Conservation (phyloP, 2,797 vertebrate genomes). For the Xenentodon cancila region DNA sequence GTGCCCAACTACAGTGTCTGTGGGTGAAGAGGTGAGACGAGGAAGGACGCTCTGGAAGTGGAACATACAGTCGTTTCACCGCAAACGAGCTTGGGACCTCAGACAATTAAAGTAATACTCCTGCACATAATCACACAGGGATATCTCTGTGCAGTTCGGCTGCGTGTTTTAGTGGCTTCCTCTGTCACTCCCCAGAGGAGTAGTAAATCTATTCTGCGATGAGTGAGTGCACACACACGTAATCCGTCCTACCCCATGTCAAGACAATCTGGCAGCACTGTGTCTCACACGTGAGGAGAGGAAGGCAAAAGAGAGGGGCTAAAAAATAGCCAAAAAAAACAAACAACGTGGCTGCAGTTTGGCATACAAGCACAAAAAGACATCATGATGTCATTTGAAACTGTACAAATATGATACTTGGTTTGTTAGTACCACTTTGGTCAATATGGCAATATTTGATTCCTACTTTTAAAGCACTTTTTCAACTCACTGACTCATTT, state of each 20-base stretch:
- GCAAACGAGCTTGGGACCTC: background rate
- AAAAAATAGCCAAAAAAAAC: conserved; percentile 9
- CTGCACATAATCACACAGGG: no score
- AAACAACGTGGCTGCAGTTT: conserved; percentile 43
- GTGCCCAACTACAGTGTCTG: conserved; percentile 1
- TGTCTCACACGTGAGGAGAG: conserved; percentile 59
- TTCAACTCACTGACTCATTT: no score
- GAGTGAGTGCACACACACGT: conserved; percentile 42
- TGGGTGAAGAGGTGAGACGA: conserved; percentile 16
- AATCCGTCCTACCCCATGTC: conserved; percentile 55
- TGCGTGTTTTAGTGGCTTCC: conserved; percentile 41
- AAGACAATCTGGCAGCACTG: conserved; percentile 66
- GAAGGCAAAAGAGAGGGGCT: conserved; percentile 6
- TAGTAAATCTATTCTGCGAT: conserved; percentile 64
- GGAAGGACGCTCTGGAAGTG: conserved; percentile 4
- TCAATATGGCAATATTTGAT: no score
- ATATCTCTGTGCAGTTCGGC: background rate
- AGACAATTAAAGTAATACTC: no score
- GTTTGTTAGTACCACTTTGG: no score
- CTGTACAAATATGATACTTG: no score
- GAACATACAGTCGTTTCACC: conserved; percentile 6
- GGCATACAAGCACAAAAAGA: conserved; percentile 20
- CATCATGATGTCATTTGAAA: background rate
- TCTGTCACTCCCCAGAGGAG: conserved; percentile 20
- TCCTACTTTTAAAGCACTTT: no score